Evolutionary conservation across 2,113 vertebrate species (phyloP), one percentile per base, ranked within the genome.

Genomic region (Nansenia antarctica): DNA sequence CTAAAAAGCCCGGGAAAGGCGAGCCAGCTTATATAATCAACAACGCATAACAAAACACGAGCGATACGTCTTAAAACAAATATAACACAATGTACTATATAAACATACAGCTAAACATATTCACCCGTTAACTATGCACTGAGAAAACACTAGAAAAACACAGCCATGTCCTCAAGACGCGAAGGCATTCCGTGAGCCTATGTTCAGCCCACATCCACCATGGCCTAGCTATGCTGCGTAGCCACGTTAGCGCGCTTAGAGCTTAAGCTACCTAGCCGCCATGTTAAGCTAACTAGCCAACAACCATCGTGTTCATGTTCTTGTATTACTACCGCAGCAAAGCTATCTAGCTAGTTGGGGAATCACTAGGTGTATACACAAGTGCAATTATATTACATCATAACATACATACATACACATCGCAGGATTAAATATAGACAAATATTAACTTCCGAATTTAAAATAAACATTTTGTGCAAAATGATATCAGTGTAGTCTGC

Each of bases 1-100:
- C 34, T 29, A 42, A 83, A 88, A 92, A 91, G 82, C 90, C 88
- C 86, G 88, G 86, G 89, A 92, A 91, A 82, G 49, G 42, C 61
- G 65, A n/a, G 59, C 5, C 78, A 73, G 79, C 62, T 77, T 69
- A 81, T 71, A 74, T 52, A 61, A 54, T 2, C 62, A 39, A 1
- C 54, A 4, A 0, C 1, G 0, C 18, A 7, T 20, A 1, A 45
- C 67, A 75, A 62, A 8, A 18, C 32, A 55, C 31, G 5, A 26
- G 0, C 5, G 0, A 3, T 55, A 52, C 22, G 0, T 2, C 5
- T 5, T 20, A 5, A 26, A 18, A 18, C 5, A 2, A 3, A 3
- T 0, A 9, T 0, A n/a, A 24, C 9, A 32, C 45, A 7, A 22
- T 8, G n/a, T 5, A 1, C n/a, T 20, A n/a, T 20, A 49, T 49